Evolutionary conservation across 1,140 invertebrate species (phyloP).

Genomic region (Lasaia peninsularis): DNA sequence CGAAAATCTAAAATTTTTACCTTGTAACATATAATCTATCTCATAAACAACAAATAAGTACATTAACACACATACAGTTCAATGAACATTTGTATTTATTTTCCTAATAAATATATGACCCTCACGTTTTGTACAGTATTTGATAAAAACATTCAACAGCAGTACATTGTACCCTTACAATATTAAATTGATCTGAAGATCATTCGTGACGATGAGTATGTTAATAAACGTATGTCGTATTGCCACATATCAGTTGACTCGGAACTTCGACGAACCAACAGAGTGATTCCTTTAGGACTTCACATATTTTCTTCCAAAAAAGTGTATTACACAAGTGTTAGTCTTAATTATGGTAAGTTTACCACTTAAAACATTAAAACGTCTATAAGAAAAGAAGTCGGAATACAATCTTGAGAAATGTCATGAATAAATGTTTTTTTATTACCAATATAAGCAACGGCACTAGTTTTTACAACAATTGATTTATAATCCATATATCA

Average conservation of each 20-base stretch:
- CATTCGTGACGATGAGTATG: background rate
- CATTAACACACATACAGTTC: too few relatives aligned
- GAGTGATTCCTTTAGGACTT: background rate
- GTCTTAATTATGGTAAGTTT: too few relatives aligned
- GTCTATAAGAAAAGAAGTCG: too few relatives aligned
- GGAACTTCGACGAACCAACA: background rate
- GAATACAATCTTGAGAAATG: too few relatives aligned
- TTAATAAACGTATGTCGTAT: conserved; percentile 1
- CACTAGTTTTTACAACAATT: background rate
- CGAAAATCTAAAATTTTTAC: too few relatives aligned
- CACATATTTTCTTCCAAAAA: background rate
- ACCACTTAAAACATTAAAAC: too few relatives aligned
- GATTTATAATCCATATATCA: background rate
- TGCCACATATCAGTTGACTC: background rate
- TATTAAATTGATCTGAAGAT: conserved; percentile 3
- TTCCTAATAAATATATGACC: background rate
- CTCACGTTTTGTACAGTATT: background rate
- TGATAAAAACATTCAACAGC: background rate
- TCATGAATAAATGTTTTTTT: too few relatives aligned
- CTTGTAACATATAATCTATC: too few relatives aligned
- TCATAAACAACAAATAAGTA: too few relatives aligned
- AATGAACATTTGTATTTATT: background rate
- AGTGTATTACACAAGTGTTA: background rate
- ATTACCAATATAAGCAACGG: too few relatives aligned
- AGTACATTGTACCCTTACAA: background rate